Evolutionary conservation across 2,888 invertebrate genomes (phyloP).

Genomic region (Leucoma salicis): DNA sequence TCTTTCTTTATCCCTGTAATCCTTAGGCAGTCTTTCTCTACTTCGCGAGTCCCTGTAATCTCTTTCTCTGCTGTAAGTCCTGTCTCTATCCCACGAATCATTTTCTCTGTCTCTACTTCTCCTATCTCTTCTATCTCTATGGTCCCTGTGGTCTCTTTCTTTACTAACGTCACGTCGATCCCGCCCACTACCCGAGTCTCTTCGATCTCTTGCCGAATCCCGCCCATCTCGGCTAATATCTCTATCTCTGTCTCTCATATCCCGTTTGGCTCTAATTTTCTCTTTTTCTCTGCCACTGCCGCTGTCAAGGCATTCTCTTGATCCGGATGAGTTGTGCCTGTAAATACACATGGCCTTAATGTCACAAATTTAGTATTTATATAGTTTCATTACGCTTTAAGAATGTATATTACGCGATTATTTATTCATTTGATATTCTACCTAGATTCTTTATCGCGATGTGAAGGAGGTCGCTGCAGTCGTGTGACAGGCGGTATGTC

Average conservation of each 20-base stretch:
- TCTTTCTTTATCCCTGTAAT: conserved; percentile 72
- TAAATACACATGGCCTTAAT: too few relatives aligned
- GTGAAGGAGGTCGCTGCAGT: conserved; percentile 54
- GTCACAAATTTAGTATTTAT: too few relatives aligned
- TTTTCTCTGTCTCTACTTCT: conserved; percentile 67
- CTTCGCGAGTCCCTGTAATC: conserved; percentile 67
- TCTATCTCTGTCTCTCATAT: conserved; percentile 61
- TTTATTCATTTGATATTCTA: conserved; percentile 28
- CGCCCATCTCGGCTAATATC: conserved; percentile 67
- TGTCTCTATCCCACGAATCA: conserved; percentile 65
- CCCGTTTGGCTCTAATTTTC: conserved; percentile 66
- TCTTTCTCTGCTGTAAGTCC: conserved; percentile 72
- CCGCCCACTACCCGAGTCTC: conserved; percentile 71
- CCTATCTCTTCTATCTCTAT: conserved; percentile 49
- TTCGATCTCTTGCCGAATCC: conserved; percentile 59
- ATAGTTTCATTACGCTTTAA: too few relatives aligned
- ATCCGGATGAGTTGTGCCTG: conserved; percentile 76
- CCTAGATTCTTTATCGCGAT: conserved; percentile 62
- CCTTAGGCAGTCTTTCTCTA: conserved; percentile 74
- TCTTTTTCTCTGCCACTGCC: conserved; percentile 78
- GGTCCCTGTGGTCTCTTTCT: conserved; percentile 58
- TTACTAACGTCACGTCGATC: conserved; percentile 69
- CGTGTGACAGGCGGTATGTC: conserved; percentile 79
- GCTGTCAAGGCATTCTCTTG: conserved; percentile 72
- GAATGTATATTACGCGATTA: neutral